These are phyloP conservation scores for Lepidocyrtoides sp. DNA, from an alignment of 2,888 invertebrate genomes.

Conservation along the genomic window DNA sequence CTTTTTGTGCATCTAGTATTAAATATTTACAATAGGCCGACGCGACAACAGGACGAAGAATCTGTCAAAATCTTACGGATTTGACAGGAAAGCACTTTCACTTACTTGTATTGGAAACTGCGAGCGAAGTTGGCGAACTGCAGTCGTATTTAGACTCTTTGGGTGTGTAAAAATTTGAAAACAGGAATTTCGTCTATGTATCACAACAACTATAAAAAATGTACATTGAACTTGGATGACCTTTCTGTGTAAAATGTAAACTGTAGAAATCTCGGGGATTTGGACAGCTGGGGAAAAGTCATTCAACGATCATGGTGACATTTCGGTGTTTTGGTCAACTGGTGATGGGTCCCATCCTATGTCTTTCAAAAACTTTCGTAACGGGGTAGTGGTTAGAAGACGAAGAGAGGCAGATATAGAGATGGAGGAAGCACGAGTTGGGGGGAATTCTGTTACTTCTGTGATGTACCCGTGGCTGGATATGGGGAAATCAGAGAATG, in stretches of 20 bases:
- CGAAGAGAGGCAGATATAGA: constrained; percentile 5
- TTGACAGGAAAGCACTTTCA: constrained; percentile 69
- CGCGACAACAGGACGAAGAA: constrained; percentile 14
- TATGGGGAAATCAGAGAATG: not conserved
- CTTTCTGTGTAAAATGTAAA: no score
- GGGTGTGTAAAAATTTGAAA: constrained; percentile 15
- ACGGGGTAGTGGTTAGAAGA: not conserved
- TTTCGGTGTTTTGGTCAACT: constrained; percentile 36
- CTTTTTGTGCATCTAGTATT: not conserved
- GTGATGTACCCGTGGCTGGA: constrained; percentile 34
- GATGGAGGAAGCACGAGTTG: not conserved
- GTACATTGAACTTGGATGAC: no score
- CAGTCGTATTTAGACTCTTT: constrained; percentile 35
- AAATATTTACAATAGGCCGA: constrained; percentile 43
- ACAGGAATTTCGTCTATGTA: no score
- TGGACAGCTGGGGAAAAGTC: constrained; percentile 70
- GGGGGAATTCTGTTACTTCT: not conserved
- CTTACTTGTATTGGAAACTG: constrained; percentile 62
- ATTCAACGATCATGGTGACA: constrained; percentile 9
- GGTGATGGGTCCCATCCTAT: constrained; percentile 21
- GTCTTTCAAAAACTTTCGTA: constrained; percentile 42
- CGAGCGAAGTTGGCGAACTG: constrained; percentile 47
- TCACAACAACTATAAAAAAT: no score
- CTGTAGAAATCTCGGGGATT: constrained; percentile 45
- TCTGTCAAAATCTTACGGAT: constrained; percentile 58